Base-by-base conservation (phyloP, 2,888 invertebrate species). In the Stenolophus ochropezus region DNA sequence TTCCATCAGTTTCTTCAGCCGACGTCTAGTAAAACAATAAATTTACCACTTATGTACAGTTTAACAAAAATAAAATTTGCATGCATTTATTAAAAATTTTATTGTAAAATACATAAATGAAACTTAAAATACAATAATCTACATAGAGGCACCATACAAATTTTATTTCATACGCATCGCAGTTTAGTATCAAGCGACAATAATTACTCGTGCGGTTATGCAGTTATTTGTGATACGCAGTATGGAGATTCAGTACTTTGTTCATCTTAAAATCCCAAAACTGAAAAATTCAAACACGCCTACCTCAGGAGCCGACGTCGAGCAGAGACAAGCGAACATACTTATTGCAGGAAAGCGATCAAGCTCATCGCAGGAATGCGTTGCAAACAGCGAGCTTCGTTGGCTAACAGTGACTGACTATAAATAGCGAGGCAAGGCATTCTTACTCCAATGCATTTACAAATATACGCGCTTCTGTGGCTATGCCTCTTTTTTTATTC, bases 21-120 rank as follows among this genome's bases (percentile, higher is more conserved):
- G 87, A 83, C 81, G 85, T 86, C 88, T 88, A 86, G 83, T 82
- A 86, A 87, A 84, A 85, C 83, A 85, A 84, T 56, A 83, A 42
- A 82, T 61, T 82, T 75, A 42, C 33, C 33, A 42, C 33, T 42
- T 42, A 42, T 11, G 11, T 11, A 42, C 33, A 42, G 11, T 77
- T 65, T 76, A 83, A 84, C 83, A 84, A 84, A 82, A 85, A 83
- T 77, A 82, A 82, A 82, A 82, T 82, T 82, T 73, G 82, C 77
- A 78, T 82, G 76, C 75, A 61, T 82, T 82, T 82, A 76, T 75
- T 73, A 20, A 51, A 11, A 73, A 82, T 42, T 73, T 53, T 27
- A 65, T 58, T 79, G 8, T 23, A 71, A 58, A 74, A 74, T 73
- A 79, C 49, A 61, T n/a, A 42, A 8, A 73, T 49, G 27, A 56